Percentiles rank a stretch among this genome's conserved stretches.
phyloP scores from a whole-genome alignment of 2,113 vertebrate genomes.

The Morone chrysops region DNA sequence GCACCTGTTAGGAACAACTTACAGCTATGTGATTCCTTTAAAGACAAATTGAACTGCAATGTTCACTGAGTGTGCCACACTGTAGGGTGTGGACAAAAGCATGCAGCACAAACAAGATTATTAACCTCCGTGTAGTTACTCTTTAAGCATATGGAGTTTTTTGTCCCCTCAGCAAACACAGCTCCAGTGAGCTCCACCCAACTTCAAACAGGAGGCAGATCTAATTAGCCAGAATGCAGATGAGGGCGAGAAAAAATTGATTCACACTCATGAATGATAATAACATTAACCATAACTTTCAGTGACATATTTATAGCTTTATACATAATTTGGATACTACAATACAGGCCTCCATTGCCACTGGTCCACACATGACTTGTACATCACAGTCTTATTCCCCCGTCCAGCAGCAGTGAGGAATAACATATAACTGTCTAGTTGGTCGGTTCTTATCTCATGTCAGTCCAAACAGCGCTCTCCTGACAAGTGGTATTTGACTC shows the following conservation, averaged over 20 bases:
- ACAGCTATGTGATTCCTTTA: background rate
- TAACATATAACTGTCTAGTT: slow-evolving; percentile 68
- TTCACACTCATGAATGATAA: background rate
- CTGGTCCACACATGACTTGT: slow-evolving; percentile 20
- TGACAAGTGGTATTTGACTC: slow-evolving; percentile 82
- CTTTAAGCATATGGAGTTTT: background rate
- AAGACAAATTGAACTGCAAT: background rate
- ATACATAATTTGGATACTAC: background rate
- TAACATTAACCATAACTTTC: background rate
- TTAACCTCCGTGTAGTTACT: background rate
- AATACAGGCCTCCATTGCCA: slow-evolving; percentile 35
- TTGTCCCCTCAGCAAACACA: background rate
- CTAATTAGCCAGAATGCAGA: background rate
- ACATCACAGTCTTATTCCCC: slow-evolving; percentile 43
- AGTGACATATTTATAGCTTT: background rate
- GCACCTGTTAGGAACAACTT: background rate
- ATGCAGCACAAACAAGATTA: background rate
- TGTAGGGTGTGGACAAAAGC: too few species aligned
- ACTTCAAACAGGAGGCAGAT: background rate
- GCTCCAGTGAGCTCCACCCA: background rate
- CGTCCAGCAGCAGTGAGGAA: slow-evolving; percentile 51
- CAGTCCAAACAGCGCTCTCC: slow-evolving; percentile 78
- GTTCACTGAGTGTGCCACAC: background rate
- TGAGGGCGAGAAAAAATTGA: background rate
- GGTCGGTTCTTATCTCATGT: slow-evolving; percentile 80